Percentiles rank a stretch among this genome's conserved stretches.
Conservation (phyloP, 1,140 invertebrate genomes). For the Diprion similis region DNA sequence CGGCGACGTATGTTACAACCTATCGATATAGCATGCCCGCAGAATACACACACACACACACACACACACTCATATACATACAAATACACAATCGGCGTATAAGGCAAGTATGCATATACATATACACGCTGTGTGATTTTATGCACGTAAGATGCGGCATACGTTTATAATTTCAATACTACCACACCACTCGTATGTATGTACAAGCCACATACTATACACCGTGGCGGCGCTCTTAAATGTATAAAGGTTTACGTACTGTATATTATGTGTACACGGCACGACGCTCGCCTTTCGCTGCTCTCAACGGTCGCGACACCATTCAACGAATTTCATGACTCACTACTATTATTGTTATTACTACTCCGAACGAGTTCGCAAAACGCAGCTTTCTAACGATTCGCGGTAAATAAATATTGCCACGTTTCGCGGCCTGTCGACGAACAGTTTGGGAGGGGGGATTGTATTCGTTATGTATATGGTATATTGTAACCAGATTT, state of each 20-base stretch:
- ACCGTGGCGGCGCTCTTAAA: background rate
- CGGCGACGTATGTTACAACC: constrained; percentile 17
- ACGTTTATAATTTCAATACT: no score
- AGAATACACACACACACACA: background rate
- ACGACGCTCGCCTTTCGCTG: background rate
- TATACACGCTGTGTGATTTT: no score
- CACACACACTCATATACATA: background rate
- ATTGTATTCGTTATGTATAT: no score
- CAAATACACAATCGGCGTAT: no score
- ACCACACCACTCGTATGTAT: background rate
- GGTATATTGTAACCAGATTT: no score
- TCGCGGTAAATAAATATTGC: constrained; percentile 7
- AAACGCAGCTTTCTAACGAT: background rate
- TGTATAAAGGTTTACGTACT: no score
- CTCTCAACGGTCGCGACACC: background rate
- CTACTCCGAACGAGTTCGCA: background rate
- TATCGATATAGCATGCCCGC: background rate
- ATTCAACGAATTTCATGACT: constrained; percentile 7
- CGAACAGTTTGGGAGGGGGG: background rate
- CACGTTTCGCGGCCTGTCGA: background rate
- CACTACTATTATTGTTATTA: constrained; percentile 8
- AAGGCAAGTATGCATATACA: no score
- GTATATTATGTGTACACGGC: background rate
- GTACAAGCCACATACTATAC: no score
- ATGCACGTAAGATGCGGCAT: no score